phyloP scores from a whole-genome alignment of 2,888 invertebrate genomes.

The Phyto melanocephala region DNA sequence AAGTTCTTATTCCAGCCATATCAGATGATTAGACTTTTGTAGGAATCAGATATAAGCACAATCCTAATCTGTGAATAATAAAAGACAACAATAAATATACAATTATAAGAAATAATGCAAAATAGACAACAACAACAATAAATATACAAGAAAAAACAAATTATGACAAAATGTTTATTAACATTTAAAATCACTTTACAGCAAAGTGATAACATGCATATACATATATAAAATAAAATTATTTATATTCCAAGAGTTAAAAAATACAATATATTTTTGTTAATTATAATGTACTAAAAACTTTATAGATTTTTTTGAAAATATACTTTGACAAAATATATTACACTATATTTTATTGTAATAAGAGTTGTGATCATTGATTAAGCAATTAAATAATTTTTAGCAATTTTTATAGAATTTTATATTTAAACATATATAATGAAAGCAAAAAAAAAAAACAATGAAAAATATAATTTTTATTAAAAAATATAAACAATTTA shows the following conservation, averaged over 20 bases:
- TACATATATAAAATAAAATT: constrained; percentile 28
- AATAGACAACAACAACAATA: not conserved
- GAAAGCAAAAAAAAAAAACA: constrained; percentile 12
- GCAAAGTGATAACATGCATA: constrained; percentile 40
- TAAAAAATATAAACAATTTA: constrained; percentile 13
- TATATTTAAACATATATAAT: constrained; percentile 28
- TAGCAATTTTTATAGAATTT: constrained; percentile 67
- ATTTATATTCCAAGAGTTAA: constrained; percentile 41
- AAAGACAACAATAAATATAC: constrained; percentile 19
- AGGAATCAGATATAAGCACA: not conserved
- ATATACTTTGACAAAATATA: constrained; percentile 29
- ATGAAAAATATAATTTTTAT: not conserved
- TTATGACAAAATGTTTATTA: constrained; percentile 31
- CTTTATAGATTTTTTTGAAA: constrained; percentile 33
- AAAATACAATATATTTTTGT: constrained; percentile 18
- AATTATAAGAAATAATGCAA: not conserved
- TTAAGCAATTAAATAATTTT: constrained; percentile 75
- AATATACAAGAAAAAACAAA: constrained; percentile 14
- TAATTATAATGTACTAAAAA: constrained; percentile 23
- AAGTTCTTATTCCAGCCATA: constrained; percentile 35
- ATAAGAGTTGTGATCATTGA: constrained; percentile 79
- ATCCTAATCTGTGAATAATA: not conserved
- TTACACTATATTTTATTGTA: constrained; percentile 65
- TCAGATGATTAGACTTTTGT: not conserved
- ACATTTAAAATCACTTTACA: constrained; percentile 55